Conservation (phyloP, 35 echinoderm and acorn worm species). For the Hemicentrotus pulcherrimus region DNA sequence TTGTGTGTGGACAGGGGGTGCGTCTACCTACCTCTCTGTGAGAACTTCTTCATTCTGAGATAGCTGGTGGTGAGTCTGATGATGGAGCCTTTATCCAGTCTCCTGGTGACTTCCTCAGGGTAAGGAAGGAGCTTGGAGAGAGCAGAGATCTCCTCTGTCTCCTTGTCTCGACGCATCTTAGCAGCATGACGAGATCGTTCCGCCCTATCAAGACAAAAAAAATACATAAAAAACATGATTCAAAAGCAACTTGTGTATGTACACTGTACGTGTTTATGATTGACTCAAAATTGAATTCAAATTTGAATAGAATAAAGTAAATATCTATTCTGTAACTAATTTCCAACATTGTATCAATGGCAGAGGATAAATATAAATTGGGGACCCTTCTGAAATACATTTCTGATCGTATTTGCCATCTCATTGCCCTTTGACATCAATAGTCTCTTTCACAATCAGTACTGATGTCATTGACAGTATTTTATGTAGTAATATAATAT, state of each 20-base stretch:
- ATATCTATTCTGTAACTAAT: neutral
- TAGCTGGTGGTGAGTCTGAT: conserved; percentile 94
- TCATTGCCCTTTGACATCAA: too few species aligned
- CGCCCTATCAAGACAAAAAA: conserved; percentile 65
- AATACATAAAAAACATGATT: neutral
- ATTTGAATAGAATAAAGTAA: neutral
- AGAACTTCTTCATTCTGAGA: conserved; percentile 97
- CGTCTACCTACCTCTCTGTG: conserved; percentile 79
- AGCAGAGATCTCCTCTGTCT: conserved; percentile 86
- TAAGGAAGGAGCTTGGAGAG: conserved; percentile 91
- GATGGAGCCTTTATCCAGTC: conserved; percentile 96
- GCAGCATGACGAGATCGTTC: conserved; percentile 98
- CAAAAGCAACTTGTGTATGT: neutral
- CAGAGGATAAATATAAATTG: too few species aligned
- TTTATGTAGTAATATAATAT: too few species aligned
- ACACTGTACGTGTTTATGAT: too few species aligned
- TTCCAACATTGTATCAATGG: too few species aligned
- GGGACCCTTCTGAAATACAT: too few species aligned
- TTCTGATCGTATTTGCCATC: too few species aligned
- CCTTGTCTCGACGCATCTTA: conserved; percentile 99
- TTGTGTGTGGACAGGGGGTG: too few species aligned
- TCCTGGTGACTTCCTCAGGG: conserved; percentile 88
- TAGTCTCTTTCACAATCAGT: too few species aligned
- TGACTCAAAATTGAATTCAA: too few species aligned
- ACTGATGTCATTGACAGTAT: too few species aligned